phyloP scores from a whole-genome alignment of 2,888 invertebrate species.

The Melipona bicolor region DNA sequence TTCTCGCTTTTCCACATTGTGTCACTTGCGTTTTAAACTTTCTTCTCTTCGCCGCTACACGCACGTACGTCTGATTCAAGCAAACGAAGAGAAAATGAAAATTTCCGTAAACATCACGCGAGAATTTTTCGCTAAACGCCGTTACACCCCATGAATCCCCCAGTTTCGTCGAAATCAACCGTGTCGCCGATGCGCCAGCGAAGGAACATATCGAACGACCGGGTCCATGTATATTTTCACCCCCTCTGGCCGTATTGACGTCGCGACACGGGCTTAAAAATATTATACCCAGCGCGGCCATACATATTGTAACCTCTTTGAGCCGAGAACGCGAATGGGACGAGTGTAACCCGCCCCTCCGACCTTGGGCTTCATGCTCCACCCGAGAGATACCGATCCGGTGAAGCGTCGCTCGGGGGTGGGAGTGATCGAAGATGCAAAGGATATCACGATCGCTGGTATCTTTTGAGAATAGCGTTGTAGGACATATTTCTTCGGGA shows the following conservation, averaged over 20 bases:
- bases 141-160: background rate
- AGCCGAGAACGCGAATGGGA: background rate
- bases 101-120: background rate
- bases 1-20: no score
- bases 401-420: background rate
- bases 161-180: constrained; percentile 51
- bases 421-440: no score
- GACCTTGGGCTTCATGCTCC: background rate
- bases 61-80: background rate
- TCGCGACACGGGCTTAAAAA: constrained; percentile 29
- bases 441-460: no score
- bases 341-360: no score
- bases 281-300: constrained; percentile 26
- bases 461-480: no score
- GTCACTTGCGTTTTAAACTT: no score
- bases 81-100: background rate
- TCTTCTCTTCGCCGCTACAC: no score
- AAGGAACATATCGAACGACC: constrained; percentile 38
- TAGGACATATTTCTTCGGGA: no score
- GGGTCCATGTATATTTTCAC: constrained; percentile 27
- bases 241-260: constrained; percentile 29
- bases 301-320: constrained; percentile 13
- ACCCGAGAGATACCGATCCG: constrained; percentile 4
- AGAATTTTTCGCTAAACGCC: background rate
- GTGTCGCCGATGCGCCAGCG: constrained; percentile 25